These are phyloP conservation scores for Malacoraja senta DNA, from an alignment of 2,797 vertebrate species.

Conservation along the genomic window DNA sequence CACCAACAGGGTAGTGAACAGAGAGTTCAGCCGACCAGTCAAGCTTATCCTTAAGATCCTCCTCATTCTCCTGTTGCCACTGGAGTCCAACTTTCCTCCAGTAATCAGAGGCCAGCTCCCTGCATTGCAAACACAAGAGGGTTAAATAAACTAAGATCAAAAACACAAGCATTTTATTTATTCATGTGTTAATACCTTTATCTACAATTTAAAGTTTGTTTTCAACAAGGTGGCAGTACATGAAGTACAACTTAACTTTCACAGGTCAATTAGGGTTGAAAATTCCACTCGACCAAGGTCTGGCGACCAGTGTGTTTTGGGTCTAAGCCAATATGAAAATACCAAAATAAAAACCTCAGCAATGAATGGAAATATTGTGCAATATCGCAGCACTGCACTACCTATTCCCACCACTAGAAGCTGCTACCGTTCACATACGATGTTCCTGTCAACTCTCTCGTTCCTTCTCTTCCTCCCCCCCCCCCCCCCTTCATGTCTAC, in stretches of 20 bases:
- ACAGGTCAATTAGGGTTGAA: constrained; percentile 33
- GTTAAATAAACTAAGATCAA: constrained; percentile 10
- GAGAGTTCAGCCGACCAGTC: constrained; percentile 70
- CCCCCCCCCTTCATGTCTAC: no score
- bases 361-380: constrained; percentile 33
- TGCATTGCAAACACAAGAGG: constrained; percentile 46
- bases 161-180: not conserved
- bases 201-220: constrained; percentile 18
- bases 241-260: constrained; percentile 21
- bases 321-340: not conserved
- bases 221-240: constrained; percentile 15
- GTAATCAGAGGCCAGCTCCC: constrained; percentile 65
- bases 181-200: not conserved
- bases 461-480: not conserved
- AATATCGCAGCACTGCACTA: not conserved
- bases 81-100: constrained; percentile 80
- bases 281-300: constrained; percentile 24
- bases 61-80: constrained; percentile 93
- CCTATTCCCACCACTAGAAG: constrained; percentile 33
- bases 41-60: constrained; percentile 88
- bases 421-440: not conserved
- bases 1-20: constrained; percentile 67
- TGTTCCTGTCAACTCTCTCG: not conserved
- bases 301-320: not conserved
- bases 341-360: not conserved